Percentiles rank a stretch among this genome's conserved stretches.
Conservation (phyloP, 2,797 vertebrate species). For the Trachops cirrhosus region DNA sequence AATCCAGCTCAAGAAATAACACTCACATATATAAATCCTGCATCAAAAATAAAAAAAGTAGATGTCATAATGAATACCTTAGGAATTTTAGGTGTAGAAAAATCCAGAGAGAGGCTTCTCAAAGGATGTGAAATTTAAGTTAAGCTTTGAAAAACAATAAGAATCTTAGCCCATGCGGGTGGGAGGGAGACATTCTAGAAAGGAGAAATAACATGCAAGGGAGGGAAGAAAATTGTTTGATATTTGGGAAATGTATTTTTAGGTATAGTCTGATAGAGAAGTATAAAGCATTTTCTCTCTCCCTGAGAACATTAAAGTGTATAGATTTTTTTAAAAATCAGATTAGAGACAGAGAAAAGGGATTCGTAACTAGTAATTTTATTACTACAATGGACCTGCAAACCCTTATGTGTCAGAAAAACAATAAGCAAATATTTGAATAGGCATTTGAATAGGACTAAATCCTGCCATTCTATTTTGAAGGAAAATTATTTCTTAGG, state of each 20-base stretch:
- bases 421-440: constrained; percentile 27
- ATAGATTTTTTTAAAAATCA: neutral
- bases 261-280: neutral
- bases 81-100: neutral
- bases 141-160: neutral
- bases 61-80: neutral
- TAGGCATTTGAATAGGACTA: neutral
- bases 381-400: constrained; percentile 15
- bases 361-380: neutral
- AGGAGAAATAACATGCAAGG: neutral
- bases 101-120: neutral
- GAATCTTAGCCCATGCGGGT: neutral
- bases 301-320: neutral
- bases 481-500: constrained; percentile 34
- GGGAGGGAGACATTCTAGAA: neutral
- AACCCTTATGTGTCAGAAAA: neutral
- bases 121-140: neutral
- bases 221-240: neutral
- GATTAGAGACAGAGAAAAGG: neutral
- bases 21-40: neutral
- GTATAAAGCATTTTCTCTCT: neutral
- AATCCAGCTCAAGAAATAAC: neutral
- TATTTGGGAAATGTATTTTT: neutral
- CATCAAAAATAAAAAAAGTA: neutral
- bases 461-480: neutral